phyloP scores from a whole-genome alignment of 2,797 vertebrate species.

The Hypotaenidia philippensis region DNA sequence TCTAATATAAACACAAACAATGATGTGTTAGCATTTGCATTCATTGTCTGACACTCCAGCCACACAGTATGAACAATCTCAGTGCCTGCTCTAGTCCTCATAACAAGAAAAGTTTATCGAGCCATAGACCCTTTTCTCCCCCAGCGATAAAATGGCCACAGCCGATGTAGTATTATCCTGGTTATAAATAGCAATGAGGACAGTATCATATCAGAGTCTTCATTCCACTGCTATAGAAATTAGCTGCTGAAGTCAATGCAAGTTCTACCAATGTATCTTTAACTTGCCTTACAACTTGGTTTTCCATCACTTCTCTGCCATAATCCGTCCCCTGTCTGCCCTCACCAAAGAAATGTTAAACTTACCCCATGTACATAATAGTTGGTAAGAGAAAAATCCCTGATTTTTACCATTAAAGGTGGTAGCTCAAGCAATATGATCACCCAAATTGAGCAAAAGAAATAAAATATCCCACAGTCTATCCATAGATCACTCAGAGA shows the following conservation, averaged over 20 bases:
- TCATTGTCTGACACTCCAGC: neutral
- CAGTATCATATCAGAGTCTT: neutral
- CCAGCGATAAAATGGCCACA: neutral
- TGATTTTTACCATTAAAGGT: neutral
- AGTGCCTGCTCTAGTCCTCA: neutral
- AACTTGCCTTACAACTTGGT: neutral
- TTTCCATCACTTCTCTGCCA: neutral
- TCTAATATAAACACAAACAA: neutral
- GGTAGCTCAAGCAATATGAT: neutral
- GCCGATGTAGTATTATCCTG: neutral
- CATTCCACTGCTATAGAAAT: neutral
- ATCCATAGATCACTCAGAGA: neutral
- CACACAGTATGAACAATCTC: neutral
- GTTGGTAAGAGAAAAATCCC: neutral
- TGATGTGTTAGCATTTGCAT: neutral
- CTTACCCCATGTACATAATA: neutral
- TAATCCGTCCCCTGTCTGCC: neutral
- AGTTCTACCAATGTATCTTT: neutral
- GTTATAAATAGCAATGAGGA: neutral
- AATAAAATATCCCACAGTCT: neutral
- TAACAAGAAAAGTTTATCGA: neutral
- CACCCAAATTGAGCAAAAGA: neutral
- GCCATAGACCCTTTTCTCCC: neutral
- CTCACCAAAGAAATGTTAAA: neutral
- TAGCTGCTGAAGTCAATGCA: neutral